Base-by-base conservation (phyloP, 2,797 vertebrate species). In the Sparidentex hasta region DNA sequence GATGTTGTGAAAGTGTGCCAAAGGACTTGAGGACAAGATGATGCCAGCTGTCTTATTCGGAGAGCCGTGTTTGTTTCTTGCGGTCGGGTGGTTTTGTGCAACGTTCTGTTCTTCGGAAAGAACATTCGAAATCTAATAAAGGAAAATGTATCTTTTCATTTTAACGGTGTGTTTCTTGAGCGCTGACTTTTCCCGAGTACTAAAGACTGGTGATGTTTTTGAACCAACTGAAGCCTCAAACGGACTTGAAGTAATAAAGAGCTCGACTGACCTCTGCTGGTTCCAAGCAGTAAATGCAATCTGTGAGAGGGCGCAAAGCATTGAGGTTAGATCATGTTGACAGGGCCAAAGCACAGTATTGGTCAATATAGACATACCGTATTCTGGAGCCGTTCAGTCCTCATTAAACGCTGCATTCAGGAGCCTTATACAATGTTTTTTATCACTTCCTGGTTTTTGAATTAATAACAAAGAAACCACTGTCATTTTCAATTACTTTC, bases 21-120 rank as follows among this genome's bases (percentile, higher is more conserved):
- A 70, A 74, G 58, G 33, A 80, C 77, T 76, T 33, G 27, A 72
- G 70, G 74, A 84, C 20, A 68, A 48, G 41, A 59, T 8, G 64
- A 75, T 65, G 66, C 65, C 66, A 81, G 80, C 78, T 79, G 78
- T 74, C 38, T 75, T 16, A 21, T 67, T 82, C 74, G 84, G 57
- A 74, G 52, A 68, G 27, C 18, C 56, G 51, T 13, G 33, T 71
- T 46, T 65, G 65, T 52, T 48, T n/a, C 46, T 58, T 52, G 54
- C 23, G 66, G 14, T 64, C 55, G 41, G 17, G 65, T 46, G 12
- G 17, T 52, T 68, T 27, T 12, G 27, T 11, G 44, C 50, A 57
- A 54, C 58, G 2, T 20, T 11, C n/a, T 50, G 51, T 65, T 17
- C 61, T 71, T 55, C 21, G 12, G 7, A 29, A 64, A 65, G 23